Base-by-base conservation (phyloP, 2,113 vertebrate species). In the Australoheros scitulus region DNA sequence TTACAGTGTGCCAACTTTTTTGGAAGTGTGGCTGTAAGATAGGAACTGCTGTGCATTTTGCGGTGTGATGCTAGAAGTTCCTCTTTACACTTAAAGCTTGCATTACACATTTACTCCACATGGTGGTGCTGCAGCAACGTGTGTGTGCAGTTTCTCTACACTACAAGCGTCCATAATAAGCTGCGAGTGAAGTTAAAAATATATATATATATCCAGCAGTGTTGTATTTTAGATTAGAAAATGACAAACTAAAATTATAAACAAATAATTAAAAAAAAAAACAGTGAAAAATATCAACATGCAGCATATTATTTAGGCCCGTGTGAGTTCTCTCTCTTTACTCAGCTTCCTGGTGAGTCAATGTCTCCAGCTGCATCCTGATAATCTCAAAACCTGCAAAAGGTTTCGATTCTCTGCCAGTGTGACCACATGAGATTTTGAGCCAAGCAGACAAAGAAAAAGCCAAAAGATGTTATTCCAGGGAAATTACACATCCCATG, bases 41-140 rank as follows among this genome's bases (percentile, higher is more conserved):
- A n/a, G 47, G 3, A 72, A 52, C 17, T 32, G 26, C 32, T 72
- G 52, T 72, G 17, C 32, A 24, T 7, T 29, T 70, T 52, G 18
- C 17, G 3, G 20, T 55, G 18, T 9, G 7, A 20, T 3, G 7
- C 29, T 17, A 29, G 20, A 61, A n/a, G 2, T 7, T 56, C 55
- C 11, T 8, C 18, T 70, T 43, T 32, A 11, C 6, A 11, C 57
- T 26, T 55, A 41, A 24, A 22, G 32, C 14, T 29, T 78, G 81
- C 68, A 85, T 18, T 6, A 56, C 47, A 32, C 7, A 10, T 36
- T 5, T 60, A 1, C 24, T 81, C 86, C 86, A 91, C 84, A 60
- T 9, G 88, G 59, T 84, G 89, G 86, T 11, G 36, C 76, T 82
- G 7, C 38, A 63, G 26, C 79, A 6, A 36, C 72, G n/a, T 34